Conservation (phyloP, 2,113 vertebrate genomes). For the Callionymus lyra region DNA sequence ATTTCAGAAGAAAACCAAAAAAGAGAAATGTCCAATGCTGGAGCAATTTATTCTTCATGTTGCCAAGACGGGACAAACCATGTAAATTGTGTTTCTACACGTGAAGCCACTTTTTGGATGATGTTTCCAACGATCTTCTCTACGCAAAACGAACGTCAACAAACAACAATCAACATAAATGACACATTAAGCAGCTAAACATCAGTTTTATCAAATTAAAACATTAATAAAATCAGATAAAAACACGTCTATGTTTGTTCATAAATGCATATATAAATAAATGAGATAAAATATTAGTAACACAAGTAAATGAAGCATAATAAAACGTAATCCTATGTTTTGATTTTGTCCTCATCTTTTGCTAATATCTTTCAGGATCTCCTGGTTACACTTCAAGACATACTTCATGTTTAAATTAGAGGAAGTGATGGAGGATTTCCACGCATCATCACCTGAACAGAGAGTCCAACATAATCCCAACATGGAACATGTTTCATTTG, state of each 20-base stretch:
- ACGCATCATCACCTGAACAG: conserved; percentile 81
- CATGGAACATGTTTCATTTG: conserved; percentile 90
- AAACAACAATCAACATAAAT: too few relatives aligned
- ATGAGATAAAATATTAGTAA: too few relatives aligned
- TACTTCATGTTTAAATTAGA: conserved; percentile 97
- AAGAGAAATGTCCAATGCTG: conserved; percentile 79
- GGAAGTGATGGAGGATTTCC: conserved; percentile 94
- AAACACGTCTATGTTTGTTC: too few relatives aligned
- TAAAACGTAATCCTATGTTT: too few relatives aligned
- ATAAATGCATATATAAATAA: too few relatives aligned
- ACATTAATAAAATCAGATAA: too few relatives aligned
- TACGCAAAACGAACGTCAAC: too few relatives aligned
- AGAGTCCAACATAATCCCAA: conserved; percentile 84
- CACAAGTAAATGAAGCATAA: too few relatives aligned
- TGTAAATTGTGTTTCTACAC: conserved; percentile 78
- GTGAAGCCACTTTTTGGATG: too few relatives aligned
- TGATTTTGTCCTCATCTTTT: background rate
- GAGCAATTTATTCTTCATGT: conserved; percentile 92
- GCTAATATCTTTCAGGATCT: conserved; percentile 70
- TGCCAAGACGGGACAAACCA: conserved; percentile 88
- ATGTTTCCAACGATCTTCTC: too few relatives aligned
- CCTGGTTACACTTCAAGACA: conserved; percentile 92
- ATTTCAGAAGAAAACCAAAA: conserved; percentile 93
- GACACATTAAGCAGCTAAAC: too few relatives aligned
- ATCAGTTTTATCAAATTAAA: too few relatives aligned